Conservation (phyloP, 1,140 invertebrate species). For the Wiebesia pumilae region DNA sequence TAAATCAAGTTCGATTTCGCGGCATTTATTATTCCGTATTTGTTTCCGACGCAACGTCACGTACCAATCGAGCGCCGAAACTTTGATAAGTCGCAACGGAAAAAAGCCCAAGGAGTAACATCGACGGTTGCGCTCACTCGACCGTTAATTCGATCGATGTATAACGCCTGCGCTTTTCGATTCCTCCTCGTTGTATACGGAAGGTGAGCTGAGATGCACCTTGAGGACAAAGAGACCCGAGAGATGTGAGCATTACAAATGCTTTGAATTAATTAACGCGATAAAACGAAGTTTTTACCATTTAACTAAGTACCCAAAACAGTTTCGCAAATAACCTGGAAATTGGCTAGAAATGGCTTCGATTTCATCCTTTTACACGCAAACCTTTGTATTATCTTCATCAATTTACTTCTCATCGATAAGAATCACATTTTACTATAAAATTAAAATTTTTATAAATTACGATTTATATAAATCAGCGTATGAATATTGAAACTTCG, state of each 20-base stretch:
- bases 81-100: too few species aligned
- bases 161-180: not conserved
- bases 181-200: not conserved
- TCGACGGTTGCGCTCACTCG: not conserved
- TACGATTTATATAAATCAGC: too few species aligned
- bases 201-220: not conserved
- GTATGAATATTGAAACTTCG: too few species aligned
- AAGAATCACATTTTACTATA: not conserved
- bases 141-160: not conserved
- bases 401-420: not conserved
- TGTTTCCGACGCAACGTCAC: too few species aligned
- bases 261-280: not conserved
- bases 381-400: not conserved
- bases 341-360: not conserved
- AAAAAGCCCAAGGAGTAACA: not conserved
- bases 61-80: too few species aligned
- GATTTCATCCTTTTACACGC: not conserved
- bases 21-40: too few species aligned
- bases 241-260: not conserved
- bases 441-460: too few species aligned
- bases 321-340: not conserved
- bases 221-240: not conserved
- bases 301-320: not conserved
- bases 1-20: too few species aligned
- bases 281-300: not conserved